phyloP scores from a whole-genome alignment of 1,140 invertebrate genomes.

The Megalonaias nervosa region DNA sequence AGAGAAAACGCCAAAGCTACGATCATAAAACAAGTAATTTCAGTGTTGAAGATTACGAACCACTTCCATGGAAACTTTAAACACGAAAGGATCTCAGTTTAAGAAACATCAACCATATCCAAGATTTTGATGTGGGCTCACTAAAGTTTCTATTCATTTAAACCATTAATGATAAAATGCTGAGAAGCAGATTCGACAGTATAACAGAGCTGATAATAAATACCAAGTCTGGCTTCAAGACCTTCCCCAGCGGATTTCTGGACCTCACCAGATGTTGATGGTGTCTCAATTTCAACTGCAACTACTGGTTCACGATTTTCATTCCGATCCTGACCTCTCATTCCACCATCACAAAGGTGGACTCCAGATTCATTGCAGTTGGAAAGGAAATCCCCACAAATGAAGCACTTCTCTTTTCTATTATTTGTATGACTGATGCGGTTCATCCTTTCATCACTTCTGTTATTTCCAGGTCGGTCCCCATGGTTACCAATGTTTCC shows the following conservation, averaged over 20 bases:
- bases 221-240: slow-evolving; percentile 47
- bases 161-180: background rate
- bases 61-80: too few relatives aligned
- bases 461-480: too few relatives aligned
- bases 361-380: slow-evolving; percentile 54
- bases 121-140: too few relatives aligned
- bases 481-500: too few relatives aligned
- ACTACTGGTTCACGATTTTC: background rate
- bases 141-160: background rate
- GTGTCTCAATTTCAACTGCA: background rate
- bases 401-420: slow-evolving; percentile 45
- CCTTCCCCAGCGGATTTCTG: slow-evolving; percentile 30
- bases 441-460: too few relatives aligned
- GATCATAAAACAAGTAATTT: too few relatives aligned
- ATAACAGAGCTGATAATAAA: background rate
- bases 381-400: slow-evolving; percentile 56
- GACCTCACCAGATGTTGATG: background rate
- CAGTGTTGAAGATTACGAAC: too few relatives aligned
- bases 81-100: too few relatives aligned
- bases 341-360: slow-evolving; percentile 54
- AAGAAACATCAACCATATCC: too few relatives aligned
- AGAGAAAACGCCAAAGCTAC: too few relatives aligned
- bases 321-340: slow-evolving; percentile 18
- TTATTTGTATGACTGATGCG: too few relatives aligned
- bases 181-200: background rate